Evolutionary conservation across 2,113 vertebrate genomes (phyloP).

Genomic region (Corvus moneduloides): DNA sequence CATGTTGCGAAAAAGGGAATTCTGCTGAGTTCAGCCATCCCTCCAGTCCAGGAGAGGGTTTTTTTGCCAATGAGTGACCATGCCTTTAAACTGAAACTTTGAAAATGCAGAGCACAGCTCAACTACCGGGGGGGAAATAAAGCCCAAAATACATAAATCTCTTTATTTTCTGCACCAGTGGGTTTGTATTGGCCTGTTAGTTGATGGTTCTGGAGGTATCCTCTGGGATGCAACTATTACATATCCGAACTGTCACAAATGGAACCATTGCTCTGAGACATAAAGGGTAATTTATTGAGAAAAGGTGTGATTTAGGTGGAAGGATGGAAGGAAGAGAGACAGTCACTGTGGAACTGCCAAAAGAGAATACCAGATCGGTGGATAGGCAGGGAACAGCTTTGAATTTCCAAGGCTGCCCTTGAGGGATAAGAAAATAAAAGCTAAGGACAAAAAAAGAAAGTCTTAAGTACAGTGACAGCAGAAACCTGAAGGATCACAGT

Average conservation of each 20-base stretch:
- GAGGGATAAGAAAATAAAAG: conserved; percentile 32
- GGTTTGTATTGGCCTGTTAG: conserved; percentile 14
- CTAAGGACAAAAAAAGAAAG: conserved; percentile 12
- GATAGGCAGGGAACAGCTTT: conserved; percentile 7
- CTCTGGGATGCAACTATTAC: conserved; percentile 10
- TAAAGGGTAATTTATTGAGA: conserved; percentile 66
- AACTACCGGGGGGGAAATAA: background rate
- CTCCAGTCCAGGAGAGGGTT: background rate
- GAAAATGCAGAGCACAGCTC: background rate
- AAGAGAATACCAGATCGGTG: background rate
- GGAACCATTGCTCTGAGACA: conserved; percentile 22
- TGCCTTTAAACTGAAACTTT: background rate
- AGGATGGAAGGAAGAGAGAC: conserved; percentile 17
- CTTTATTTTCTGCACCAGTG: conserved; percentile 39
- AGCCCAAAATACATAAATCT: background rate
- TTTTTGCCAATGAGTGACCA: background rate
- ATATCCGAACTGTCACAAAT: conserved; percentile 45
- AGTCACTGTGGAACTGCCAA: conserved; percentile 1
- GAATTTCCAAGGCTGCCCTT: conserved; percentile 54
- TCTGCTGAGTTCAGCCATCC: background rate
- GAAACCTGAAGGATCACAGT: conserved; percentile 29
- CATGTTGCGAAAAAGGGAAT: background rate
- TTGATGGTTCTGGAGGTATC: background rate
- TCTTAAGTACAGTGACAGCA: conserved; percentile 12
- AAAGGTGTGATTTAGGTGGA: conserved; percentile 60